Evolutionary conservation across 2,113 vertebrate genomes (phyloP), one percentile per base, ranked within the genome.

Genomic region (Engystomops pustulosus): DNA sequence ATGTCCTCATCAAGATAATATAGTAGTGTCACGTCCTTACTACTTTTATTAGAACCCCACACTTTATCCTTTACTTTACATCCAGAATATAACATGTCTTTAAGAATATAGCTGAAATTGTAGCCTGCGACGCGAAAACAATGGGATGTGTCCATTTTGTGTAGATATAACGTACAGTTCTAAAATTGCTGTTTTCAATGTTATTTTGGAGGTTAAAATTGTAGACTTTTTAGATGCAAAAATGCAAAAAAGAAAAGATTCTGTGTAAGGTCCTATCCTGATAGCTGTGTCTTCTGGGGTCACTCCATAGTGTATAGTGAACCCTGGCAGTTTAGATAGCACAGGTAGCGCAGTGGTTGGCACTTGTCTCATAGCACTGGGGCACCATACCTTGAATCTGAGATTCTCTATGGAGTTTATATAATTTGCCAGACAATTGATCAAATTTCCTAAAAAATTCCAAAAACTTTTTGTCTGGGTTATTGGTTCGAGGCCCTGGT

Each of bases 1-100:
- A 74, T 44, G 25, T 47, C 89, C 91, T 93, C 90, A 92, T 91
- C 93, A 92, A 94, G 92, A 92, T 93, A 93, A 93, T 94, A 92
- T 92, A 93, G 47, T 32, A 82, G 30, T 82, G 47, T 72, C 80
- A 82, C 32, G 14, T 2, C 4, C 15, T 70, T 23, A 67, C 41
- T 51, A 51, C 65, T 69, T 69, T 45, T 68, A 65, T 65, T 65
- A 23, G 41, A 79, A 79, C 25, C 25, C n/a, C 18, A 38, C 32
- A 34, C 38, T 44, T 70, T 69, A 27, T 81, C 70, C 45, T 23
- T 23, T 58, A 77, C 74, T 77, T 77, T 77, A 38, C 34, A 18
- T 58, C 17, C 34, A 58, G 34, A 36, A 77, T 55, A 55, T 23
- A 23, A 53, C 74, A 47, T 47, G 47, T 77, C 49, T 55, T 23